Percentiles rank a stretch among this genome's conserved stretches.
These are phyloP conservation scores for Gari tellinella DNA, from an alignment of 2,888 invertebrate species.

Conservation along the genomic window DNA sequence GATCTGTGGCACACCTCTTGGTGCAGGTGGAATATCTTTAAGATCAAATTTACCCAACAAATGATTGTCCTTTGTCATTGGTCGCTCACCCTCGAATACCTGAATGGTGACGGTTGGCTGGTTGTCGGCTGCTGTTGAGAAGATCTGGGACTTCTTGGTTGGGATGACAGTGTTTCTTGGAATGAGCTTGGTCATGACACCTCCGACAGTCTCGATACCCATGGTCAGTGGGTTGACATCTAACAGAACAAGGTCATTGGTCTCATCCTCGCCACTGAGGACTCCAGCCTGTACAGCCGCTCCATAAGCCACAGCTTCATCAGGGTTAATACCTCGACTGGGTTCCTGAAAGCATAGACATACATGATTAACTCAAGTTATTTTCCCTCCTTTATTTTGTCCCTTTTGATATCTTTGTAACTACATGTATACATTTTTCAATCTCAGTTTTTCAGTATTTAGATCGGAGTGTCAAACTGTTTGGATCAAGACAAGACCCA, in stretches of 20 bases:
- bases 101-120: slow-evolving; percentile 99
- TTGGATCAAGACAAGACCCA: too few species aligned
- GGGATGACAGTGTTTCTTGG: slow-evolving; percentile 99
- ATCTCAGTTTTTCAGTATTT: too few species aligned
- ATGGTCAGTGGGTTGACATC: slow-evolving; percentile 99
- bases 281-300: slow-evolving; percentile 99
- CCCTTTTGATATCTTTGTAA: too few species aligned
- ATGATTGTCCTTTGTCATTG: slow-evolving; percentile 99
- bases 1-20: slow-evolving; percentile 85
- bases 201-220: slow-evolving; percentile 99
- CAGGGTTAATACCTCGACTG: slow-evolving; percentile 98
- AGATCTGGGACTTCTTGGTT: slow-evolving; percentile 99
- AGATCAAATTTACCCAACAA: slow-evolving; percentile 98
- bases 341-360: slow-evolving; percentile 90
- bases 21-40: slow-evolving; percentile 95
- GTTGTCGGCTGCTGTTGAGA: slow-evolving; percentile 99
- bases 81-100: slow-evolving; percentile 98
- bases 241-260: slow-evolving; percentile 93
- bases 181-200: slow-evolving; percentile 99
- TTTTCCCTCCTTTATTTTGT: too few species aligned
- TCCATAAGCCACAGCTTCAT: slow-evolving; percentile 99
- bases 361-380: background rate
- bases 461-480: too few species aligned
- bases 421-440: too few species aligned
- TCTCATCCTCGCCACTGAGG: slow-evolving; percentile 97